Base-by-base conservation (phyloP, 1,140 invertebrate species). In the Zophobas morio region DNA sequence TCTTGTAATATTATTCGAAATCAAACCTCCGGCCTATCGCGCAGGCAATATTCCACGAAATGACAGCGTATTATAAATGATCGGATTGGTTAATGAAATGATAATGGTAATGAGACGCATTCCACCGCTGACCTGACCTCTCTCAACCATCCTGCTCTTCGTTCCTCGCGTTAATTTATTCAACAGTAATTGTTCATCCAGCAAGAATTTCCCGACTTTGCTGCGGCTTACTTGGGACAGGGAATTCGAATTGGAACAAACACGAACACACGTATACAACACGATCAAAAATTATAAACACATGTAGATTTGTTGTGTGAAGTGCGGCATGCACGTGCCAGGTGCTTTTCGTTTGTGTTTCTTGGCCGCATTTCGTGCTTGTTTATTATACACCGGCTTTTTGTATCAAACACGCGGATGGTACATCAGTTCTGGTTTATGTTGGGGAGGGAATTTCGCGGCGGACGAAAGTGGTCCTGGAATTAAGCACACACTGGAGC, bases 61-160 rank as follows among this genome's bases (percentile, higher is more conserved):
- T 81, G 81, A 82, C 81, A 82, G 81, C 40, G 33, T 70, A 74
- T 82, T 81, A 82, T 82, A 82, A 82, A 82, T 82, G 81, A 82
- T 82, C 79, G 74, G 77, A 78, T 80, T 78, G 70, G 79, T 82
- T 82, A 82, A 82, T 82, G 81, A 82, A 82, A 82, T 82, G 79
- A 81, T 82, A 82, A 82, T 82, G 81, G 80, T 82, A 82, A 82
- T 82, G 78, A 82, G 80, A 71, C 75, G 79, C 81, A 82, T 82
- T 81, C 80, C 80, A 63, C 33, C 53, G 47, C 74, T 75, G 79
- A 74, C 79, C 78, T 81, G 79, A 81, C 78, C 81, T 80, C 75
- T 76, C 81, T 53, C 72, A 78, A 79, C 78, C 57, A 70, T 46
- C 40, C 40, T 37, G 34, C 35, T 78, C 57, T 57, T 54, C 47